Percentiles rank a stretch among this genome's conserved stretches.
phyloP scores from a whole-genome alignment of 2,888 invertebrate species.

The Megalurothrips usitatus region DNA sequence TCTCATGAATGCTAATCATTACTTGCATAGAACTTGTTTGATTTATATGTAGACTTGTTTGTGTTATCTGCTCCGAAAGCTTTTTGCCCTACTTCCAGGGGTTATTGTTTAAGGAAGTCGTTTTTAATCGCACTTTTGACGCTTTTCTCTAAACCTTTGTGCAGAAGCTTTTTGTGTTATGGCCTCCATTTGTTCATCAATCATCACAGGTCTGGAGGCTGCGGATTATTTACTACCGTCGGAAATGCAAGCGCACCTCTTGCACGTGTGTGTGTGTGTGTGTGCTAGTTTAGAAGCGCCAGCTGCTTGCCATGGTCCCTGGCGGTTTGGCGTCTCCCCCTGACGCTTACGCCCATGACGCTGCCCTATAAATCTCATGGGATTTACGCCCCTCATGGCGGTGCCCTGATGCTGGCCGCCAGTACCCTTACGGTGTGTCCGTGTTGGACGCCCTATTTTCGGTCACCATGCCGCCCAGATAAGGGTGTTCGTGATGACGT shows the following conservation, averaged over 20 bases:
- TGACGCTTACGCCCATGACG: background rate
- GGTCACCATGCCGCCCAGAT: background rate
- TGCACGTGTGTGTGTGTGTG: background rate
- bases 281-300: background rate
- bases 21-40: background rate
- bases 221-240: too few species aligned
- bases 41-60: background rate
- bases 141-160: background rate
- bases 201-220: background rate
- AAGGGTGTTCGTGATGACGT: too few species aligned
- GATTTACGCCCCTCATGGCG: background rate
- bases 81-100: too few species aligned
- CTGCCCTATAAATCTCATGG: slow-evolving; percentile 29
- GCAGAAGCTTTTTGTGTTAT: background rate
- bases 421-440: background rate
- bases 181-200: slow-evolving; percentile 6
- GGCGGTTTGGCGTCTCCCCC: background rate
- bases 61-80: slow-evolving; percentile 14
- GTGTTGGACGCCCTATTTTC: background rate
- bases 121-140: background rate
- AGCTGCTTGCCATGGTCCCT: background rate
- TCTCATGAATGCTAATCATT: background rate
- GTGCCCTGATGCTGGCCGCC: background rate
- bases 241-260: background rate
- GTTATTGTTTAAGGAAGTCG: background rate